Conservation (phyloP, 2,888 invertebrate species). For the Apamea crenata region DNA sequence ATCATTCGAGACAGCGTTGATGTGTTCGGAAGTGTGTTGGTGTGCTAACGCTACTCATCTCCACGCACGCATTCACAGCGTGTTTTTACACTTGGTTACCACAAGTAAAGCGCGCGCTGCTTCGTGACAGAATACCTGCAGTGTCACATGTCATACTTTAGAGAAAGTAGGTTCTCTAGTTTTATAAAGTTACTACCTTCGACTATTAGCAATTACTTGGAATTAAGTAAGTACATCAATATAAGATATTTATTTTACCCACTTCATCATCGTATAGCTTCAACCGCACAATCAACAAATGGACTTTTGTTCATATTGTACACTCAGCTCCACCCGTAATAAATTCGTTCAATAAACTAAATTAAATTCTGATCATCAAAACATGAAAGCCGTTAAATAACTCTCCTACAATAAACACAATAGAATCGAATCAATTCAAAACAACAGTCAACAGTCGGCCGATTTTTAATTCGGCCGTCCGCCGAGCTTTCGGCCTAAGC, state of each 20-base stretch:
- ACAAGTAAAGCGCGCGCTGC: not conserved
- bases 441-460: conserved; percentile 40
- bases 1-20: too few species aligned
- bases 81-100: not conserved
- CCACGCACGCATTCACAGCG: too few species aligned
- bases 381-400: conserved; percentile 46
- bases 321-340: conserved; percentile 11
- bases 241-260: not conserved
- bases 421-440: conserved; percentile 39
- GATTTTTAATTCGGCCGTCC: conserved; percentile 50
- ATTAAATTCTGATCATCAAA: conserved; percentile 50
- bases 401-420: conserved; percentile 43
- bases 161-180: not conserved
- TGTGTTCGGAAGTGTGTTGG: too few species aligned
- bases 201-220: not conserved
- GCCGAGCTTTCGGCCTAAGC: conserved; percentile 52
- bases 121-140: too few species aligned
- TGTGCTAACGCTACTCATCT: too few species aligned
- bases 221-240: not conserved
- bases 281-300: conserved; percentile 29
- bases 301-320: conserved; percentile 20
- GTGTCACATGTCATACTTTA: not conserved
- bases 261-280: not conserved
- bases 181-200: not conserved
- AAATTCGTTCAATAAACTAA: conserved; percentile 51